Percentiles rank a stretch among this genome's conserved stretches.
Evolutionary conservation across 2,888 invertebrate species (phyloP).

Genomic region (Andrena minutula): DNA sequence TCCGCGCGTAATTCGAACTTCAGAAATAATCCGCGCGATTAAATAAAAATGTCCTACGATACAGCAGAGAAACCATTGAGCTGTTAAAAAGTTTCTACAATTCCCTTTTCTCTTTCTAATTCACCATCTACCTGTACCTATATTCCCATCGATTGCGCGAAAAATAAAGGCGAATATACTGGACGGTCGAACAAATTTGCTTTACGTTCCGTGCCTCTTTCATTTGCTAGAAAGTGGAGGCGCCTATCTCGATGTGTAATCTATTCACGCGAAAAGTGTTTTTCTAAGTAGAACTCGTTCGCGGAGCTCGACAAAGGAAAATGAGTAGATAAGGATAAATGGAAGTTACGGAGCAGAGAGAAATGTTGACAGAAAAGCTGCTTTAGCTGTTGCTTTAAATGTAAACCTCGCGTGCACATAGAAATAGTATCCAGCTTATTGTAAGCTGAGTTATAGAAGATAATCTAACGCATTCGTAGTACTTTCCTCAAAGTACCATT

Average conservation of each 20-base stretch:
- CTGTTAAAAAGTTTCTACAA: background rate
- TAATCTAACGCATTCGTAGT: background rate
- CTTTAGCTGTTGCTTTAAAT: background rate
- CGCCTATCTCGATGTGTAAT: background rate
- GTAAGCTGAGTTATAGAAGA: background rate
- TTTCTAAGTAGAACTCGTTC: background rate
- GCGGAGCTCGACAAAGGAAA: background rate
- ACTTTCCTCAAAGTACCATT: too few species aligned
- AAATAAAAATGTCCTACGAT: background rate
- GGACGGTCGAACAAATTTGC: background rate
- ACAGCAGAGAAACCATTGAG: background rate
- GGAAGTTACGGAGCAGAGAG: background rate
- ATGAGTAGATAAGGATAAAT: slow-evolving; percentile 2
- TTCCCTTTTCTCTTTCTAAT: background rate
- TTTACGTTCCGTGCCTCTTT: background rate
- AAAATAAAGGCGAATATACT: background rate
- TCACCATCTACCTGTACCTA: background rate
- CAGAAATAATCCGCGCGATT: slow-evolving; percentile 12
- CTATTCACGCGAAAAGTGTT: background rate
- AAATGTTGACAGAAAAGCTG: background rate
- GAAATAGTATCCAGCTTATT: background rate
- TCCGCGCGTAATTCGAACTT: slow-evolving; percentile 27
- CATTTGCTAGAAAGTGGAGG: background rate
- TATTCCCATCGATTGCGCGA: slow-evolving; percentile 3
- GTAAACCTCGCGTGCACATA: background rate